Conservation (phyloP, 2,888 invertebrate genomes). For the Drosophila percnosoma region DNA sequence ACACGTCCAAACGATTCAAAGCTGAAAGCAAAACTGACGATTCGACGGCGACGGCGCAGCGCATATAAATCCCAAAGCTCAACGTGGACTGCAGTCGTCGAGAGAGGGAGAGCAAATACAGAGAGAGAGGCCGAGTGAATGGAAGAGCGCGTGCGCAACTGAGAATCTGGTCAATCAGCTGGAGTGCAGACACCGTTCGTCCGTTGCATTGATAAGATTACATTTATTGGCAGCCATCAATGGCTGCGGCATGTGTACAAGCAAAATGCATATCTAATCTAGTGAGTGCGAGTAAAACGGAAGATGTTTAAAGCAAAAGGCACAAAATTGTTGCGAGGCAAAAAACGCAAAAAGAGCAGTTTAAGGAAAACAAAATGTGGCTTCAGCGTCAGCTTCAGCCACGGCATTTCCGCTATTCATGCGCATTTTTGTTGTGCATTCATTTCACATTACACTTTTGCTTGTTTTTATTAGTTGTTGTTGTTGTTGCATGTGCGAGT, state of each 20-base stretch:
- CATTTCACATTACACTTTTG: slow-evolving; percentile 57
- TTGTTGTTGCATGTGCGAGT: slow-evolving; percentile 33
- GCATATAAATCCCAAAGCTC: slow-evolving; percentile 73
- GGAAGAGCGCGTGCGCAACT: slow-evolving; percentile 35
- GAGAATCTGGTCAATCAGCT: slow-evolving; percentile 72
- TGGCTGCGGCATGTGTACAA: not conserved
- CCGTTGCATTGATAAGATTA: slow-evolving; percentile 47
- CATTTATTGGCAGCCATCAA: slow-evolving; percentile 39
- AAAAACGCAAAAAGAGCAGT: slow-evolving; percentile 48
- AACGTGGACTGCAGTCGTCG: not conserved
- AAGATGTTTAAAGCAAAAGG: slow-evolving; percentile 43
- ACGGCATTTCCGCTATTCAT: slow-evolving; percentile 73
- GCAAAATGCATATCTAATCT: not conserved
- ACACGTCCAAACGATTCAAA: slow-evolving; percentile 54
- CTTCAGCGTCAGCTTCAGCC: slow-evolving; percentile 43
- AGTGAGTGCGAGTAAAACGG: slow-evolving; percentile 26
- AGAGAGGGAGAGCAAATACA: slow-evolving; percentile 8
- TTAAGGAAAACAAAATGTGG: slow-evolving; percentile 77
- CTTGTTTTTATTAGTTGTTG: slow-evolving; percentile 35
- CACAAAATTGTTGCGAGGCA: slow-evolving; percentile 34
- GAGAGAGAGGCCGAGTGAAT: slow-evolving; percentile 9
- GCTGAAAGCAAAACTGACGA: slow-evolving; percentile 76
- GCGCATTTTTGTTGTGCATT: slow-evolving; percentile 65
- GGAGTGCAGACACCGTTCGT: slow-evolving; percentile 19
- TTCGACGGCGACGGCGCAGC: slow-evolving; percentile 60